Evolutionary conservation across 2,113 vertebrate genomes (phyloP).

Genomic region (Rhodinocichla rosea): DNA sequence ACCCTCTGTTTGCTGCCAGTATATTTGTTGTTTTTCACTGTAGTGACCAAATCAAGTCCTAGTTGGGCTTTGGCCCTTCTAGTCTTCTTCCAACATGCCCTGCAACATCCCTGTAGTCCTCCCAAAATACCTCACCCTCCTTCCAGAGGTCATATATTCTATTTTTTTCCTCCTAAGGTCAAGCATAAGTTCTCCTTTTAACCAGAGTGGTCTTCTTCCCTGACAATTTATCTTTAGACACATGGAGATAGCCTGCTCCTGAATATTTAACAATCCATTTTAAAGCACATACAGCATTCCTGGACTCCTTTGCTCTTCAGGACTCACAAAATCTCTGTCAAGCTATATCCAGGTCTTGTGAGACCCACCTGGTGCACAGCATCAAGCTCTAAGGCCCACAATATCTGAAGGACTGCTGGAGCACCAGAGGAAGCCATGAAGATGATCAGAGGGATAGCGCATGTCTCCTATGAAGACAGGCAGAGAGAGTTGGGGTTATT

Average conservation of each 20-base stretch:
- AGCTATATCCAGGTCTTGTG: neutral
- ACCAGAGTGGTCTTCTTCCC: neutral
- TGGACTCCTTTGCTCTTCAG: neutral
- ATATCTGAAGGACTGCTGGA: neutral
- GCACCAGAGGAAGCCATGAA: neutral
- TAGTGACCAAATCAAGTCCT: neutral
- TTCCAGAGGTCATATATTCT: neutral
- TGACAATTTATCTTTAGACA: neutral
- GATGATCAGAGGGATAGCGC: neutral
- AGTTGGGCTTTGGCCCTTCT: neutral
- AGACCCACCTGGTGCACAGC: neutral
- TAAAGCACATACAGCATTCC: neutral
- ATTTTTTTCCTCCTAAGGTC: neutral
- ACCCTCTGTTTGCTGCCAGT: neutral
- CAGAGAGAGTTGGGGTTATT: neutral
- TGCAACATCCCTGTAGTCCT: neutral
- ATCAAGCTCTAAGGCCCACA: neutral
- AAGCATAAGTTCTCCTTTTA: neutral
- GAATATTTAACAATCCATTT: neutral
- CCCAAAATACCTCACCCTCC: neutral
- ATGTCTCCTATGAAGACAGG: neutral
- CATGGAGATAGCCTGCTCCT: neutral
- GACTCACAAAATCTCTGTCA: neutral
- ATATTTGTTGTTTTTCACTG: neutral
- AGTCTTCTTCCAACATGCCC: neutral